Base-by-base conservation (phyloP, 2,797 vertebrate genomes). In the Echeneis naucrates region DNA sequence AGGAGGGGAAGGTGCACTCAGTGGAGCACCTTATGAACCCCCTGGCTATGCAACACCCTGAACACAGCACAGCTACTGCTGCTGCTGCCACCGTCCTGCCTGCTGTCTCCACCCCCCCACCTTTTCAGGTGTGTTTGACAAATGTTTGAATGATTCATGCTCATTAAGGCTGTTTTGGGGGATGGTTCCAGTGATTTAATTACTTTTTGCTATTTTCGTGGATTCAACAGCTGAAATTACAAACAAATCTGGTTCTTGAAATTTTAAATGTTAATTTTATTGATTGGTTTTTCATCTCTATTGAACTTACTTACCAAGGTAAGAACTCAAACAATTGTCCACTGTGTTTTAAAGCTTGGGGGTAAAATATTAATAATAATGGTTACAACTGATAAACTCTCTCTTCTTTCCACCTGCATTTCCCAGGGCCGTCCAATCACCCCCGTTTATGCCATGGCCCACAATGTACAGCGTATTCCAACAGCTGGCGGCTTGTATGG, bases 21-120 rank as follows among this genome's bases (percentile, higher is more conserved):
- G 91, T 99, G 48, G 98, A 99, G 87, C 98, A 99, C 87, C 95
- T 99, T 76, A 95, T 99, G 59, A 98, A 96, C 88, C 98, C 97
- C 44, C 94, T 99, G 68, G 92, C 97, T 0, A 94, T 99, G 72
- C 97, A 98, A 77, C 96, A 97, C 51, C 23, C 91, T 11, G 98
- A 99, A 77, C 97, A 96, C 0, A 91, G 93, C 50, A 86, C 88
- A 0, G 95, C 94, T 0, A 86, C 93, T 0, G 89, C 95, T 0
- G 72, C 75, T 60, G 94, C 94, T 0, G 92, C 93, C 0, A 92
- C 94, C 0, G 94, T 98, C 85, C 94, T 99, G 32, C 98, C 98
- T 0, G 74, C 97, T 0, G 98, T 97, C 68, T 98, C 98, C 5
- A 99, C 98, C 0, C 98, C 98, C 4, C 98, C 98, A 10, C 97